Base-by-base conservation (phyloP, 2,113 vertebrate genomes). In the Phycodurus eques region DNA sequence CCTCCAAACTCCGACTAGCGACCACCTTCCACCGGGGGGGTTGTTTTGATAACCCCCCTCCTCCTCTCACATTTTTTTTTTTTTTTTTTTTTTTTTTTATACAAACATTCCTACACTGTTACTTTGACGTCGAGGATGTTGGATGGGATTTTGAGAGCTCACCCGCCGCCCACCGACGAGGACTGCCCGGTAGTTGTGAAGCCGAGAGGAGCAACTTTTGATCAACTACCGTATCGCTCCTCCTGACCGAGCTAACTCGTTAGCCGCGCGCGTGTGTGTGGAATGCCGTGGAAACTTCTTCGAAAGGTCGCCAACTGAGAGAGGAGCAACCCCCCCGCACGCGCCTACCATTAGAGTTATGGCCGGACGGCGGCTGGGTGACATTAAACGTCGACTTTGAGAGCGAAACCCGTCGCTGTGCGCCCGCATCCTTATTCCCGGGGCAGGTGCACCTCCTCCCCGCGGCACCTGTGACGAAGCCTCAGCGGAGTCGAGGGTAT, bases 401-500 rank as follows among this genome's bases (percentile, higher is more conserved):
- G 4, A 7, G 43, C 42, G 66, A 78, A 60, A 70, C 22, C 42
- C 15, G 72, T 17, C 64, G 53, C 14, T 4, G 59, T 20, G 60
- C 44, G 67, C 39, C 9, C 22, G 68, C 19, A 1, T 54, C 68
- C 33, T 67, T 1, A 42, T 15, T 17, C n/a, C 33, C 71, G 78
- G 76, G 47, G 87, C 90, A 91, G 90, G 90, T 90, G 90, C 90
- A 90, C 88, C 88, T 90, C 83, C 64, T 27, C 13, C 64, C 61
- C 49, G 62, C 62, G 80, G 81, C 90, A 91, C 90, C 90, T 91
- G 90, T 19, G 59, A 33, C 83, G 73, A 77, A 69, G 74, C 86
- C 83, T 83, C 69, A 56, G 39, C 71, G 64, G 42, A 51, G 82
- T 83, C 68, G 62, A 22, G 70, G 70, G 39, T 51, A 81, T 79